Percentiles rank a stretch among this genome's conserved stretches.
Conservation (phyloP, 2,888 invertebrate genomes). For the Steinernema hermaphroditum region DNA sequence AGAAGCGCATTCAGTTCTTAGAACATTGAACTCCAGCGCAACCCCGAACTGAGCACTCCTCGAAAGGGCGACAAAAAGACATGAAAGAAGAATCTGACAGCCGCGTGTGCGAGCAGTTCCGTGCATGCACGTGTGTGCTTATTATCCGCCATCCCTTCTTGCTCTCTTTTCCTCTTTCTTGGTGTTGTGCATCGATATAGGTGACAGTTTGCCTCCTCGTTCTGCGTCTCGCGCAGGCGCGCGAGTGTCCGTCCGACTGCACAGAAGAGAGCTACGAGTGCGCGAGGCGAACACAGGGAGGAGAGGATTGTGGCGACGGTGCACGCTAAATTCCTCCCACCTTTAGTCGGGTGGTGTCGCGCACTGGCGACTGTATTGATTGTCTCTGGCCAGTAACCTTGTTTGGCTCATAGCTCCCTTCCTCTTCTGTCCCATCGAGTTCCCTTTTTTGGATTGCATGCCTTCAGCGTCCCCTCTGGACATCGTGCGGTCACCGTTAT, state of each 20-base stretch:
- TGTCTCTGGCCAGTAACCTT: slow-evolving; percentile 29
- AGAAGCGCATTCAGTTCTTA: no score
- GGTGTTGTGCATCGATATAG: slow-evolving; percentile 22
- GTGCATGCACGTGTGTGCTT: slow-evolving; percentile 12
- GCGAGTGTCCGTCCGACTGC: slow-evolving; percentile 2
- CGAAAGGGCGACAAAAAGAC: no score
- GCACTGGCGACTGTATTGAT: slow-evolving; percentile 29
- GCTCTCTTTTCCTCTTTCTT: slow-evolving; percentile 17
- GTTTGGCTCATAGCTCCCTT: slow-evolving; percentile 1
- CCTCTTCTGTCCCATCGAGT: neutral
- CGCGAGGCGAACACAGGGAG: slow-evolving; percentile 19
- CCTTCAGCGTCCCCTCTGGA: no score
- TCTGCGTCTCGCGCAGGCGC: slow-evolving; percentile 13
- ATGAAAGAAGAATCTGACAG: no score
- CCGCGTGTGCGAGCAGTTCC: neutral
- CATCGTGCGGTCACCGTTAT: no score
- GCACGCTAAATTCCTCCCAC: slow-evolving; percentile 29
- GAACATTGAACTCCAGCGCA: no score
- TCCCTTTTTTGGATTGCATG: neutral
- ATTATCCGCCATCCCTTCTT: neutral
- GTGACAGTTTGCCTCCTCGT: slow-evolving; percentile 27
- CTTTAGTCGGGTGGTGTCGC: slow-evolving; percentile 22
- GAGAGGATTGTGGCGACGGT: slow-evolving; percentile 17
- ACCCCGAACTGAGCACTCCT: no score
- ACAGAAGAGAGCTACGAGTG: slow-evolving; percentile 2